Evolutionary conservation across 2,113 vertebrate genomes (phyloP).

Genomic region (Agelaius tricolor): DNA sequence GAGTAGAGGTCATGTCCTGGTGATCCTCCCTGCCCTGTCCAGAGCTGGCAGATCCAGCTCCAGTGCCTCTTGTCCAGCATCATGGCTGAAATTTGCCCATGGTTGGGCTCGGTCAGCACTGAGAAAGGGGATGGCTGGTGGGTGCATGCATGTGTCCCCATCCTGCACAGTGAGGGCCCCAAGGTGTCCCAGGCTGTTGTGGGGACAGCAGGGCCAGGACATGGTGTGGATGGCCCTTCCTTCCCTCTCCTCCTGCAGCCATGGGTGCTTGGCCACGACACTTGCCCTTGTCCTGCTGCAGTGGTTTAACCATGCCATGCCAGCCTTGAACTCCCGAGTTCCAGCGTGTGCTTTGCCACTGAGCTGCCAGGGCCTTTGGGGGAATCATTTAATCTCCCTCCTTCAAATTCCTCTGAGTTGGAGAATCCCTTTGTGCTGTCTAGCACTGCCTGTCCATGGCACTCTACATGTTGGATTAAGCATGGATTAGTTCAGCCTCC

Average conservation of each 20-base stretch:
- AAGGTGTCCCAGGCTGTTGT: neutral
- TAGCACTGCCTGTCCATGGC: neutral
- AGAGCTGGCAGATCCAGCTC: neutral
- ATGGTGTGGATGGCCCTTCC: accelerated
- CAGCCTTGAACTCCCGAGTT: neutral
- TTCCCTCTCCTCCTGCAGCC: neutral
- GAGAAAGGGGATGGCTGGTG: neutral
- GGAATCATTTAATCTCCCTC: neutral
- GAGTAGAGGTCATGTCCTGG: neutral
- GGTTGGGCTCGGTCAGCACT: accelerated
- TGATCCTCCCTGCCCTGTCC: neutral
- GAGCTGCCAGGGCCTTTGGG: neutral
- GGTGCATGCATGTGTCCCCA: neutral
- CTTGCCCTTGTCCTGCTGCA: neutral
- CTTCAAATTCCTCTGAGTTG: slow-evolving; percentile 14
- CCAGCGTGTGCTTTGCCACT: neutral
- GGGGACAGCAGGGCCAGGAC: neutral
- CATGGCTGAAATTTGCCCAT: neutral
- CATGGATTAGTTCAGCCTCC: slow-evolving; percentile 4
- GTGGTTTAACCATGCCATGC: neutral
- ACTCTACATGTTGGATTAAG: slow-evolving; percentile 15
- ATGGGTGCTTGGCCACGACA: neutral
- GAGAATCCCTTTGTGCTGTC: slow-evolving; percentile 24
- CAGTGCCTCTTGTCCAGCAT: neutral
- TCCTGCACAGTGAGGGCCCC: neutral